phyloP scores from a whole-genome alignment of 1,140 invertebrate genomes.

The Gerris buenoi region DNA sequence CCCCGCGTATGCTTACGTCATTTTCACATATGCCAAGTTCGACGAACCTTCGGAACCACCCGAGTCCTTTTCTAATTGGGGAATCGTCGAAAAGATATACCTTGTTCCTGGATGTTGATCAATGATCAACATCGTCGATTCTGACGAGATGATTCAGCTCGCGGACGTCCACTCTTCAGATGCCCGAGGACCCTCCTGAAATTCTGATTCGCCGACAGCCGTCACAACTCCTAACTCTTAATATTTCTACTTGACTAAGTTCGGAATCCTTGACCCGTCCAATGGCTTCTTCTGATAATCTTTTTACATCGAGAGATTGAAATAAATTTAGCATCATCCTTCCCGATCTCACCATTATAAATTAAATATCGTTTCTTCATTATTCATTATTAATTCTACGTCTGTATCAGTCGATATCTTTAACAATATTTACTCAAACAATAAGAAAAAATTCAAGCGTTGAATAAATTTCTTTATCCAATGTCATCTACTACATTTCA shows the following conservation, averaged over 20 bases:
- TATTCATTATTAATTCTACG: too few relatives aligned
- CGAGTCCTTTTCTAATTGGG: neutral
- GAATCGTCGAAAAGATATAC: neutral
- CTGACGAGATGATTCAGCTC: neutral
- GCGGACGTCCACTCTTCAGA: neutral
- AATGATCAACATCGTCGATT: neutral
- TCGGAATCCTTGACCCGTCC: neutral
- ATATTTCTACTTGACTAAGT: neutral
- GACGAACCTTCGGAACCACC: neutral
- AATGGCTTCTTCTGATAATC: neutral
- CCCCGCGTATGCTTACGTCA: neutral
- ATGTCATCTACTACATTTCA: too few relatives aligned
- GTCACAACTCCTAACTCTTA: neutral
- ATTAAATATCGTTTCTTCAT: neutral
- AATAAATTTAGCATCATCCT: neutral
- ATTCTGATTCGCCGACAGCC: neutral
- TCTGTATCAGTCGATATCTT: too few relatives aligned
- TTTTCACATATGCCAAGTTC: neutral
- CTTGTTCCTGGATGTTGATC: neutral
- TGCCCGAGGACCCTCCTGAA: neutral
- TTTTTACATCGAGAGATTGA: neutral
- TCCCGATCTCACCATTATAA: neutral
- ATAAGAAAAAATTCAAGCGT: too few relatives aligned
- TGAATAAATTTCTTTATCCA: too few relatives aligned
- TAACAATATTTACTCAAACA: too few relatives aligned